Percentiles rank a stretch among this genome's conserved stretches.
These are phyloP conservation scores for Todiramphus chloris DNA, from an alignment of 2,113 vertebrate species.

Conservation along the genomic window DNA sequence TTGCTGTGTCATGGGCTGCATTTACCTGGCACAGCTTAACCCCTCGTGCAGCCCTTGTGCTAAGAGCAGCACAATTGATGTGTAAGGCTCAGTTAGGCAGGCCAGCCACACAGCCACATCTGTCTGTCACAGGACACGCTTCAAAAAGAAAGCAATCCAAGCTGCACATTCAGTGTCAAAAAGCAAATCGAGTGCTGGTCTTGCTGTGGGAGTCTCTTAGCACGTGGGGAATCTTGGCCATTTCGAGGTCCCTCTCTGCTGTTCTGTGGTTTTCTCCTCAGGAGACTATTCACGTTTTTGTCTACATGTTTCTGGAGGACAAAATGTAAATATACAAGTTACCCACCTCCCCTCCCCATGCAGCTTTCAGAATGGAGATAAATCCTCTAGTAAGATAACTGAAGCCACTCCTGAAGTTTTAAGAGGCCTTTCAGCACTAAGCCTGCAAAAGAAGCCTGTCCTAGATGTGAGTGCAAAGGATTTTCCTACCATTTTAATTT, in stretches of 20 bases:
- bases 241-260: background rate
- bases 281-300: background rate
- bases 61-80: background rate
- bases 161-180: background rate
- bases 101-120: background rate
- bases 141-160: background rate
- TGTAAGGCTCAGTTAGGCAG: background rate
- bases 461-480: background rate
- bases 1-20: background rate
- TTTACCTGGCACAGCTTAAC: background rate
- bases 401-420: background rate
- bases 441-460: background rate
- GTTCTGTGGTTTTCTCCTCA: background rate
- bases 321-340: background rate
- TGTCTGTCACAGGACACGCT: background rate
- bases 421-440: background rate
- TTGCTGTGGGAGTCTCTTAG: background rate
- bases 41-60: background rate
- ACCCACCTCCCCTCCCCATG: background rate
- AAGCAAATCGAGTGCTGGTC: background rate
- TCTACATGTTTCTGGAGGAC: background rate
- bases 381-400: accelerated
- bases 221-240: background rate
- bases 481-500: background rate
- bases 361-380: background rate